phyloP scores from a whole-genome alignment of 2,888 invertebrate genomes.

The Pachydiplax longipennis region DNA sequence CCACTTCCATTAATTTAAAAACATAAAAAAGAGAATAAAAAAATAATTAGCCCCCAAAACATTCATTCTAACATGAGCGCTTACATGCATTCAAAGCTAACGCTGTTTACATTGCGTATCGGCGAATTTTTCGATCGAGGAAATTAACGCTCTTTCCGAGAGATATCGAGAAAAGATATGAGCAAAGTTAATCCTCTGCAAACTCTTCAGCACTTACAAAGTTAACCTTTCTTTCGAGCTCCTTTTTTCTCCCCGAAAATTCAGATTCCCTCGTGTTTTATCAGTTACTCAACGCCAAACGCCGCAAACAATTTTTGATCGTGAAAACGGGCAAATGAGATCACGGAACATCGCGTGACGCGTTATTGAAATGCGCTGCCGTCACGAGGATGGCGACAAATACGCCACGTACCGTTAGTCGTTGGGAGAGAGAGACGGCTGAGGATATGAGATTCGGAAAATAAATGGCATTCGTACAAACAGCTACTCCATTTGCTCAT shows the following conservation, averaged over 20 bases:
- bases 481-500: no score
- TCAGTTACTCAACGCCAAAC: neutral
- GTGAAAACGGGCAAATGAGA: neutral
- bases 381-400: neutral
- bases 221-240: neutral
- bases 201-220: neutral
- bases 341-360: neutral
- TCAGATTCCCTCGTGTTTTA: neutral
- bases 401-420: neutral
- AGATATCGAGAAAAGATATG: neutral
- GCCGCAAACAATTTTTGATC: neutral
- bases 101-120: no score
- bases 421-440: no score
- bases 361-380: neutral
- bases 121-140: no score
- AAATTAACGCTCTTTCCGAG: neutral
- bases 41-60: no score
- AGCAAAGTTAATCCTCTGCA: neutral
- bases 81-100: no score
- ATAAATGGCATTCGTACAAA: no score
- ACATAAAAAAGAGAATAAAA: no score
- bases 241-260: neutral
- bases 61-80: no score
- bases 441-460: no score
- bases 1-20: no score